Evolutionary conservation across 2,888 invertebrate genomes (phyloP), one percentile per base, ranked within the genome.

Genomic region (Zaprionus lineosus): DNA sequence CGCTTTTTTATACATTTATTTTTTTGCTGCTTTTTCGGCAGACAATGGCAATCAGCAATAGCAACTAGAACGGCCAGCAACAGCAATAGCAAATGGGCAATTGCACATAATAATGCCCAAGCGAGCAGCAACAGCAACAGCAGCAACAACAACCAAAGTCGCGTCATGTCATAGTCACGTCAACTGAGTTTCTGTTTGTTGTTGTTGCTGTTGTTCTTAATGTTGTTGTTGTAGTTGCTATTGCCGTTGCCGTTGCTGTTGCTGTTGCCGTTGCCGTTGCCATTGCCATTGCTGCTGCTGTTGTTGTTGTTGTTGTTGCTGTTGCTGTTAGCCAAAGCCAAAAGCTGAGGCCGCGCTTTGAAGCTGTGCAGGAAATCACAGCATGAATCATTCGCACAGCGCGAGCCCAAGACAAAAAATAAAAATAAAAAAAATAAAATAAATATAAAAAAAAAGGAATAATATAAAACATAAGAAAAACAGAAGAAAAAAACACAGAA

Each of bases 151-250:
- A 59, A 72, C 50, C 36, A 41, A 55, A 70, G 53, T 72, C 74
- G 75, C 86, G 84, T 78, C 86, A 84, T 84, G 86, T 84, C 83
- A 86, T 81, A 86, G 84, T 79, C 84, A 87, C 84, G 87, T 87
- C 87, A 87, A 84, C 53, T 64, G 41, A 26, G 59, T 70, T 84
- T 77, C 76, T 70, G 75, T 63, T 77, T 62, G 63, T 33, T 28
- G 26, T 11, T 46, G 36, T 7, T 33, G 24, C 4, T 46, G n/a
- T 37, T 16, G 6, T 16, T 37, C n/a, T 7, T 5, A 5, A 19
- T 28, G 19, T 19, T 19, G 19, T 19, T 3, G 33, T 31, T 26
- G 37, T n/a, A 31, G 34, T 6, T 33, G 24, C 2, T 47, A 28
- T 26, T 40, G 36, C 21, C 52, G 50, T 19, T 43, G 40, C 55